Base-by-base conservation (phyloP, 2,113 vertebrate species). In the Gallinago media region DNA sequence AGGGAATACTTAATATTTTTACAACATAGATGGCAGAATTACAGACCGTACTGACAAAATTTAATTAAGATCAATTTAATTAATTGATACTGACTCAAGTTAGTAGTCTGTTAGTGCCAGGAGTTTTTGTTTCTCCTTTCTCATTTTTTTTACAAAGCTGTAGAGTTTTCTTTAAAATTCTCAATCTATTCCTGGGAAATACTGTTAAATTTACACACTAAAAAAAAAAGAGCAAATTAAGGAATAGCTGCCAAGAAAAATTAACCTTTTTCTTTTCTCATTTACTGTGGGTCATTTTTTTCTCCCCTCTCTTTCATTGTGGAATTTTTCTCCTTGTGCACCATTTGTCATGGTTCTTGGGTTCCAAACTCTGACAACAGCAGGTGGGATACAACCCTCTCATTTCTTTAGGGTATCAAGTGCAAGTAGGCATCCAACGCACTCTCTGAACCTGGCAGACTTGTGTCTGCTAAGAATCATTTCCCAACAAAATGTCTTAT, bases 41-140 rank as follows among this genome's bases (percentile, higher is more conserved):
- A 89, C 55, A 84, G 68, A 74, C 29, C 62, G 29, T 42, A 65
- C 85, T 38, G 23, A 86, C 92, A 89, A 94, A 63, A 44, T 40
- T 88, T 92, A 94, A 85, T 94, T 93, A 67, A 78, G 44, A 47
- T 59, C 54, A 87, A 83, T 96, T 94, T 87, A 95, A 92, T 96
- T 93, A 88, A 85, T 87, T 74, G 19, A 65, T 95, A 50, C 56
- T 88, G 52, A 92, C 15, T 10, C 22, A 83, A 88, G 85, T 82
- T 79, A 54, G 46, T 77, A 70, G 76, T 71, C 55, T 78, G n/a
- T 38, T 80, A 73, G 23, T 65, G 42, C 38, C 52, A 91, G 21
- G 27, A 66, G 29, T 79, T 83, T 62, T 42, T 61, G 8, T 40
- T 76, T 83, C 25, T 52, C 46, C 32, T 72, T 38, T 88, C 46